Conservation (phyloP, 2,797 vertebrate species). For the Glyptemys insculpta region DNA sequence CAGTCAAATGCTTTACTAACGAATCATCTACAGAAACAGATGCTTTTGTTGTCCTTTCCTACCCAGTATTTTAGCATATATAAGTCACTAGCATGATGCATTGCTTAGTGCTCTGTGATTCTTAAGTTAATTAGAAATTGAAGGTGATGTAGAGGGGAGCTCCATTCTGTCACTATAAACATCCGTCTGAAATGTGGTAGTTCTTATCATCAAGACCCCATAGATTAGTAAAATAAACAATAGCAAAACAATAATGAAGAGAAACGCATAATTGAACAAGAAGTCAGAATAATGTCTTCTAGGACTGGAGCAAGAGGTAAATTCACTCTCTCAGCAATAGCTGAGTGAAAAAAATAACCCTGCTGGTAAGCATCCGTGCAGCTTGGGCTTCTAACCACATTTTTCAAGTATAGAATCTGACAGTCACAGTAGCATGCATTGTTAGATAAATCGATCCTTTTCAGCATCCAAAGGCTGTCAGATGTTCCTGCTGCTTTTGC, state of each 20-base stretch:
- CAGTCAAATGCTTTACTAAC: not conserved
- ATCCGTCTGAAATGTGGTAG: constrained; percentile 74
- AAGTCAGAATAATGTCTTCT: constrained; percentile 29
- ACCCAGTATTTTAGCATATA: not conserved
- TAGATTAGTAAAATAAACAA: constrained; percentile 79
- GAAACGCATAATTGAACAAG: constrained; percentile 1
- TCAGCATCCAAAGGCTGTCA: constrained; percentile 78
- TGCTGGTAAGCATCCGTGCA: not conserved
- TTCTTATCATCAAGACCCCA: constrained; percentile 78
- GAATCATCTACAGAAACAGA: not conserved
- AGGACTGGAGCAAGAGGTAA: constrained; percentile 69
- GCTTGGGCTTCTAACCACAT: constrained; percentile 83
- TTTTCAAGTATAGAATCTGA: constrained; percentile 82
- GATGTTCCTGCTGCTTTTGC: constrained; percentile 80
- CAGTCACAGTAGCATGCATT: constrained; percentile 89
- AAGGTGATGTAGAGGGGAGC: not conserved
- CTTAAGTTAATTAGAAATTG: not conserved
- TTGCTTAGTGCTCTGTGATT: not conserved
- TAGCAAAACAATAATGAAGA: constrained; percentile 62
- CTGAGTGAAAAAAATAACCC: constrained; percentile 80
- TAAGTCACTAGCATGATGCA: not conserved
- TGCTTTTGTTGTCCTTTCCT: not conserved
- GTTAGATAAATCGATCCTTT: constrained; percentile 77
- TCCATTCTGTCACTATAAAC: constrained; percentile 74
- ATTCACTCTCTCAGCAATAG: constrained; percentile 68